Evolutionary conservation across 23 tunicate species (phyloP).

Genomic region (Oikopleura dioica): DNA sequence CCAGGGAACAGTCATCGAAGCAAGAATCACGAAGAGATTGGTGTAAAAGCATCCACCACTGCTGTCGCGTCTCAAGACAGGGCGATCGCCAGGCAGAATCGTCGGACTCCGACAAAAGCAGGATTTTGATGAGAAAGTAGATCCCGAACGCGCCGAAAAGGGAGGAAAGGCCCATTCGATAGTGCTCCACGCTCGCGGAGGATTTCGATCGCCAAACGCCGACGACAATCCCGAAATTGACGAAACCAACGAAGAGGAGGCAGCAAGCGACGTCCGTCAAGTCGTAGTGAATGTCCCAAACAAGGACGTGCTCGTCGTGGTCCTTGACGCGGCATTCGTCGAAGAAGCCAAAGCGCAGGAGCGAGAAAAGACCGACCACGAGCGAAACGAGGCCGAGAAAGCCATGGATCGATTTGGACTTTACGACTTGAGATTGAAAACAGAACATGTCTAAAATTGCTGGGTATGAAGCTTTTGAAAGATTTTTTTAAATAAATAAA

Average conservation of each 20-base stretch:
- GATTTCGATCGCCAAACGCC: neutral
- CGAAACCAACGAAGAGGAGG: neutral
- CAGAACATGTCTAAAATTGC: no score
- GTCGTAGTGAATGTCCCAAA: neutral
- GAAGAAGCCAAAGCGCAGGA: neutral
- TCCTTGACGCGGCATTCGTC: neutral
- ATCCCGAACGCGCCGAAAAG: neutral
- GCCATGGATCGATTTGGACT: no score
- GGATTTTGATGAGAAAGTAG: neutral
- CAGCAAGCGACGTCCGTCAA: neutral
- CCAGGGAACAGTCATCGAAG: neutral
- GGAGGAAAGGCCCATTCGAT: neutral
- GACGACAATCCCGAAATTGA: neutral
- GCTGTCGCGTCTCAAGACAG: neutral
- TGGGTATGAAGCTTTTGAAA: no score
- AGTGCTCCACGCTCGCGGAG: neutral
- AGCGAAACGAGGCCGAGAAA: neutral
- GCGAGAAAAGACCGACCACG: neutral
- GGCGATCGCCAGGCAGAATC: conserved; percentile 2
- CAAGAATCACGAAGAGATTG: neutral
- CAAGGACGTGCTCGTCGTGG: neutral
- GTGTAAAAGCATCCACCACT: neutral
- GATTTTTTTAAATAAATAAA: no score
- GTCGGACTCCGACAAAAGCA: neutral
- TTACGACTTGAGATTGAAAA: no score